Conservation (phyloP, 2,113 vertebrate species). For the Siphamia tubifer region DNA sequence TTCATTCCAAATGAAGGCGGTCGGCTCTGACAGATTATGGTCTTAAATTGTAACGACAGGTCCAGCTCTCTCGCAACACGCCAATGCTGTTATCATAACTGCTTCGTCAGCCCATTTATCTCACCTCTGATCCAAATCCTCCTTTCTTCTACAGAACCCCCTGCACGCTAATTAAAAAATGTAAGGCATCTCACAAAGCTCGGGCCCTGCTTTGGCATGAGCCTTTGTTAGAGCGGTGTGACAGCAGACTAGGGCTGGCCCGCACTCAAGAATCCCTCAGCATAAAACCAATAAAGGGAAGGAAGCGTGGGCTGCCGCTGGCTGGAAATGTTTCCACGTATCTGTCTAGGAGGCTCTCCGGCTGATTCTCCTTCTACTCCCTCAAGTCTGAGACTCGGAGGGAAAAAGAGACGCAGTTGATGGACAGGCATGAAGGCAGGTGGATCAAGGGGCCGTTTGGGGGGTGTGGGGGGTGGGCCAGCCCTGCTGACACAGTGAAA, state of each 20-base stretch:
- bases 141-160: background rate
- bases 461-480: too few relatives aligned
- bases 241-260: conserved; percentile 16
- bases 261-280: conserved; percentile 16
- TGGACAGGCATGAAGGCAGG: background rate
- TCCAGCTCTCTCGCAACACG: conserved; percentile 16
- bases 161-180: conserved; percentile 26
- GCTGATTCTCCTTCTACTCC: background rate
- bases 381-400: background rate
- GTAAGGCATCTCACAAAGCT: conserved; percentile 2
- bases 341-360: conserved; percentile 12
- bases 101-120: conserved; percentile 13
- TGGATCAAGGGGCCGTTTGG: background rate
- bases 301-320: background rate
- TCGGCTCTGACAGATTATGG: conserved; percentile 35
- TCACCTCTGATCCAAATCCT: conserved; percentile 6
- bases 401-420: conserved; percentile 2
- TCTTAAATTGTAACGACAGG: conserved; percentile 11
- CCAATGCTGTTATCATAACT: background rate
- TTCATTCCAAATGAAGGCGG: conserved; percentile 11
- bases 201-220: background rate
- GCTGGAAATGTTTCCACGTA: background rate
- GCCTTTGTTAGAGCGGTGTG: conserved; percentile 10
- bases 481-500: conserved; percentile 20
- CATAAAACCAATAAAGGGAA: conserved; percentile 35